Conservation (phyloP, 2,113 vertebrate genomes). For the Fregetta grallaria region DNA sequence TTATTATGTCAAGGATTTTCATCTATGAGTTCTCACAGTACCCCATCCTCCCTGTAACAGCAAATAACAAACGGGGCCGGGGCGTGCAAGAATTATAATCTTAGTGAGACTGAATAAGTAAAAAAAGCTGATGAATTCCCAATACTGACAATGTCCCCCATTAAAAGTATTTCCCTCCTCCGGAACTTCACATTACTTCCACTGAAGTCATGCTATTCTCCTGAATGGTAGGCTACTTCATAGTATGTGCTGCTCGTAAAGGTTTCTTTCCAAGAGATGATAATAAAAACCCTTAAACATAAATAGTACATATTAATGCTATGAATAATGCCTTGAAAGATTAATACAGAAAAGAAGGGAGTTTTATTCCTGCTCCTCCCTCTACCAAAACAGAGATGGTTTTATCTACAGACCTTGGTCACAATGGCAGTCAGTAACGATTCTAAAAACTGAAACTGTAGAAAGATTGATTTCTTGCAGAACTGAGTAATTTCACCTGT, state of each 20-base stretch:
- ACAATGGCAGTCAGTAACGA: neutral
- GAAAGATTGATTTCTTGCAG: neutral
- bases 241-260: neutral
- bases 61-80: neutral
- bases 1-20: neutral
- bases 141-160: neutral
- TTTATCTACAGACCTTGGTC: neutral
- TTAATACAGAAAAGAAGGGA: neutral
- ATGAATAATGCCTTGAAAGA: neutral
- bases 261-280: neutral
- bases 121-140: neutral
- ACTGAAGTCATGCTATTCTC: neutral
- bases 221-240: neutral
- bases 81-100: neutral
- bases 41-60: neutral
- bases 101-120: neutral
- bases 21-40: neutral
- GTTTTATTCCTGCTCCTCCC: neutral
- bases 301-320: neutral
- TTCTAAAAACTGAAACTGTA: neutral
- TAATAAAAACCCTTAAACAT: neutral
- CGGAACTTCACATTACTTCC: neutral
- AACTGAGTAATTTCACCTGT: neutral
- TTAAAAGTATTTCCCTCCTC: neutral
- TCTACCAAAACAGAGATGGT: neutral